Conservation (phyloP, 2,113 vertebrate species). For the Cebus imitator region DNA sequence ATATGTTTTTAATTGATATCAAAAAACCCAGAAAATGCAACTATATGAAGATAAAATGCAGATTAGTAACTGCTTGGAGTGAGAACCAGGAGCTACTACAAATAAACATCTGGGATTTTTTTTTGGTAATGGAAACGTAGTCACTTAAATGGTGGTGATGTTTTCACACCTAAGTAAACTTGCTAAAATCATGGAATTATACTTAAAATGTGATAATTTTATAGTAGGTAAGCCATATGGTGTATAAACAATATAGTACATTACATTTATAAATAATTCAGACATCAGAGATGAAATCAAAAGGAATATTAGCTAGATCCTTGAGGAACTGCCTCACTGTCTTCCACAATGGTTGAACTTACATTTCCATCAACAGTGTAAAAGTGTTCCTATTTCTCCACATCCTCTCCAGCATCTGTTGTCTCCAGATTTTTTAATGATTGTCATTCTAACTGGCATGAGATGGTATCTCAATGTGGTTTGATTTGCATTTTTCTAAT, state of each 20-base stretch:
- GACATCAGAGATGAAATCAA: neutral
- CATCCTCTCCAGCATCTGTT: no score
- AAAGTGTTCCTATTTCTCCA: no score
- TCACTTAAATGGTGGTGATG: neutral
- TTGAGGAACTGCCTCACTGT: no score
- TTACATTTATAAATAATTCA: neutral
- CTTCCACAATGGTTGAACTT: no score
- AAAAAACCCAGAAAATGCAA: neutral
- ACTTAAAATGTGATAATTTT: neutral
- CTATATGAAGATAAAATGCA: neutral
- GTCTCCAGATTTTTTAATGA: no score
- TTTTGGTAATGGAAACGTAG: neutral
- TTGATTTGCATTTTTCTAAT: no score
- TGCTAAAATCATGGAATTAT: neutral
- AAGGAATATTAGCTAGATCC: neutral
- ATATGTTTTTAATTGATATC: neutral
- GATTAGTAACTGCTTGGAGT: neutral
- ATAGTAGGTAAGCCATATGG: neutral
- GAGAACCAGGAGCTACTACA: neutral
- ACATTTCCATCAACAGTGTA: no score
- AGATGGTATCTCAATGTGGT: no score
- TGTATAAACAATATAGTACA: neutral
- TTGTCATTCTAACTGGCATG: no score
- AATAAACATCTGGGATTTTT: neutral
- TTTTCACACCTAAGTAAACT: neutral